Evolutionary conservation across 2,888 invertebrate genomes (phyloP), one percentile per base, ranked within the genome.

Genomic region (Tipula lateralis): DNA sequence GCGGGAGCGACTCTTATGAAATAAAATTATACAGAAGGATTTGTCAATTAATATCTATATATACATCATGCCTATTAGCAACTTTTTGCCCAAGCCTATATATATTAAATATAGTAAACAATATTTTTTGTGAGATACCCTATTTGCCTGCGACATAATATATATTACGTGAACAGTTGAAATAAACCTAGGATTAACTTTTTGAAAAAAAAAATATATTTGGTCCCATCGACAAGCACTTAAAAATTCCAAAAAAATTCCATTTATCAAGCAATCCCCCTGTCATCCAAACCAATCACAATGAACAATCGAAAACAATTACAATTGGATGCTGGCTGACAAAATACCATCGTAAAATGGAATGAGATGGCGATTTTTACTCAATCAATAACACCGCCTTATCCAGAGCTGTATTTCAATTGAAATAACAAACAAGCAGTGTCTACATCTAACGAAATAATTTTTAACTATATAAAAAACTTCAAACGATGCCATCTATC

Each of bases 361-460:
- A 83, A 34, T 83, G 83, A 83, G 83, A 83, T 30, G 83, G 34
- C 32, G 83, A 83, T 34, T 34, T 34, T 34, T 34, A 34, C 32
- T 32, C 32, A 83, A 83, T 83, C 83, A 83, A 83, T 83, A 83
- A 83, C 34, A 83, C 83, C 83, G 83, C 83, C 83, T 34, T 83
- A 24, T 19, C 32, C 66, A 66, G 66, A 24, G 66, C 66, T 66
- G 66, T 24, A 66, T 9, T 66, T 44, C 9, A 7, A 24, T 1
- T 1, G 13, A 24, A 24, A 0, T n/a, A 66, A 66, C 19, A 7
- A 12, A 66, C 24, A 66, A 0, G 1, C 24, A 66, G 24, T 66
- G 66, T 66, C 66, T 66, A 66, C 66, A 66, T 66, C 66, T 66
- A 66, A 6, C n/a, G 7, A 50, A 50, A 50, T 50, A 16, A 7